Evolutionary conservation across 2,113 vertebrate species (phyloP), one percentile per base, ranked within the genome.

Genomic region (Upupa epops): DNA sequence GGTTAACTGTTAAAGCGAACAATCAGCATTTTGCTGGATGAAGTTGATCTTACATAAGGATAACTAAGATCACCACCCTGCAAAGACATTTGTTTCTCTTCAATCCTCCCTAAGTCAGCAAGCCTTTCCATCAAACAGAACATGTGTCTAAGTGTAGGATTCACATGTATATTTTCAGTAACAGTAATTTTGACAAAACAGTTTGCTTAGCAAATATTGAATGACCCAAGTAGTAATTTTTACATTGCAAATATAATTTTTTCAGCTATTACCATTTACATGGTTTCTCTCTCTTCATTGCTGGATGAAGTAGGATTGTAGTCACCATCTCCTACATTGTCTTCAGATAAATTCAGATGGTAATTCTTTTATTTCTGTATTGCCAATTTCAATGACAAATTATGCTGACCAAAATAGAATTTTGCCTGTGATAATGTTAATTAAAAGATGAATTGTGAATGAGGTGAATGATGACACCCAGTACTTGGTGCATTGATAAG

Each of bases 401-500:
- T 88, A 90, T 42, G 73, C 92, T 95, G 90, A 94, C 92, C 92
- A 88, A 91, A 94, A 95, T 96, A 95, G 94, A 95, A 92, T 92
- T 94, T 94, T 93, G 68, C 83, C 92, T 78, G 80, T 90, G 93
- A 95, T 95, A 93, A 92, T 90, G 80, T 95, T 95, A 96, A 96
- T 96, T 95, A 95, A 95, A 95, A 93, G 90, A 95, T 95, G 88
- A 96, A 96, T 95, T 96, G 88, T 95, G 92, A 95, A 95, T 95
- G 94, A 96, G 90, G 92, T 93, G 93, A 95, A 95, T 88, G 86
- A 92, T 93, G 93, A 94, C 92, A 93, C 90, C 40, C 88, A 36
- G 90, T 84, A 86, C 80, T 92, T 75, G 36, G 80, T 93, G 59
- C 73, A 95, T 94, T 94, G 93, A 90, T 95, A 93, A 95, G 77